Conservation (phyloP, 2,888 invertebrate genomes). For the Xestia sexstrigata region DNA sequence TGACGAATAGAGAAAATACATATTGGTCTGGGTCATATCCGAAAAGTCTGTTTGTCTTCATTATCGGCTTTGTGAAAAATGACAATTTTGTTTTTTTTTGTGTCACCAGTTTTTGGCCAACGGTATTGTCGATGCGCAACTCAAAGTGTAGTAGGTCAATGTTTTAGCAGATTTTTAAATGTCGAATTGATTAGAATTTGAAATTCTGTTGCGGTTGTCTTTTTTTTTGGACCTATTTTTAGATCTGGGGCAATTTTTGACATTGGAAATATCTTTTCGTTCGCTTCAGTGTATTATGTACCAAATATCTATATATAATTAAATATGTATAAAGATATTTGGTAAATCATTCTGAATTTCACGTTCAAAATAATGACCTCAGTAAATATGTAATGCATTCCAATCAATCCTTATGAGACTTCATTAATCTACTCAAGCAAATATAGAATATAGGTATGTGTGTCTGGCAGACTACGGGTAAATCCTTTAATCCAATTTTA, state of each 20-base stretch:
- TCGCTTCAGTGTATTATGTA: too few species aligned
- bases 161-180: constrained; percentile 48
- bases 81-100: constrained; percentile 26
- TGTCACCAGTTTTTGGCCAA: constrained; percentile 42
- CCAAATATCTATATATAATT: too few species aligned
- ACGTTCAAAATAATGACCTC: background rate
- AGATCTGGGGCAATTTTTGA: background rate
- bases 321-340: too few species aligned
- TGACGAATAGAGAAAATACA: constrained; percentile 76
- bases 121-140: constrained; percentile 51
- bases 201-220: background rate
- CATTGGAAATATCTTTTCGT: too few species aligned
- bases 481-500: constrained; percentile 55
- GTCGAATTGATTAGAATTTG: constrained; percentile 34
- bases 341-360: background rate
- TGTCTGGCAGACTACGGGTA: constrained; percentile 35
- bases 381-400: background rate
- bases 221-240: background rate
- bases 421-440: constrained; percentile 27
- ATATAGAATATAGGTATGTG: constrained; percentile 1
- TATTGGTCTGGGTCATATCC: constrained; percentile 65
- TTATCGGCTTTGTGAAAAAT: constrained; percentile 48
- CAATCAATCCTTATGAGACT: background rate
- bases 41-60: constrained; percentile 57
- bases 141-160: constrained; percentile 52